Percentiles rank a stretch among this genome's conserved stretches.
Conservation (phyloP, 2,113 vertebrate species). For the Atlantisia rogersi region DNA sequence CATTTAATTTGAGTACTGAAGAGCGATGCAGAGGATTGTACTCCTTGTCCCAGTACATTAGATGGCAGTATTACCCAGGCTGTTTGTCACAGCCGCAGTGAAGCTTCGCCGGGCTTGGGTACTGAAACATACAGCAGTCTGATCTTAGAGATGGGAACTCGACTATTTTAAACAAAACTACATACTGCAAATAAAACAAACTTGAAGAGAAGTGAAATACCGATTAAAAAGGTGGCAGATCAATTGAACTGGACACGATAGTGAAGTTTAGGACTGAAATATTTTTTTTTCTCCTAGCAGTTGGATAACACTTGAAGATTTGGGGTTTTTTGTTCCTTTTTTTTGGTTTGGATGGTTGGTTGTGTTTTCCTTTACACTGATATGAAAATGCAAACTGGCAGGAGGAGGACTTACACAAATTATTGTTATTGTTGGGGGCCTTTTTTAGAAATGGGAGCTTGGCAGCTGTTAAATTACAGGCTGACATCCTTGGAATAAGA, state of each 20-base stretch:
- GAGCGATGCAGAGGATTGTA: rapidly evolving
- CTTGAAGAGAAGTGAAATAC: neutral
- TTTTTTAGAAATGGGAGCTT: neutral
- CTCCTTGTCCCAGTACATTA: neutral
- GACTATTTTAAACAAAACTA: neutral
- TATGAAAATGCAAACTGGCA: neutral
- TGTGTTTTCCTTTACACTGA: neutral
- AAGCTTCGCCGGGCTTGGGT: neutral
- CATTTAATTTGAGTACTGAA: neutral
- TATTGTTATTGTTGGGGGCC: neutral
- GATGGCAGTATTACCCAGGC: neutral
- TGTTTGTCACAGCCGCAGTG: neutral
- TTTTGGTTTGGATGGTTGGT: no score
- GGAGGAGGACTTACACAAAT: neutral
- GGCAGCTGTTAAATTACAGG: neutral
- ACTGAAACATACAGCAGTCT: rapidly evolving
- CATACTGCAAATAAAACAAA: neutral
- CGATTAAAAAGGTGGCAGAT: neutral
- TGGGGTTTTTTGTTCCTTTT: neutral
- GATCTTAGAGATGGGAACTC: neutral
- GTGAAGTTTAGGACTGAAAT: neutral
- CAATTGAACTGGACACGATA: neutral
- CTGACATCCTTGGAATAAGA: neutral
- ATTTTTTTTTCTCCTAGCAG: neutral
- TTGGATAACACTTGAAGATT: neutral